A percentile compares a stretch with the other conserved stretches of the same genome.
Evolutionary conservation across 2,797 vertebrate genomes (phyloP).

Genomic region (Myotis pilosus): DNA sequence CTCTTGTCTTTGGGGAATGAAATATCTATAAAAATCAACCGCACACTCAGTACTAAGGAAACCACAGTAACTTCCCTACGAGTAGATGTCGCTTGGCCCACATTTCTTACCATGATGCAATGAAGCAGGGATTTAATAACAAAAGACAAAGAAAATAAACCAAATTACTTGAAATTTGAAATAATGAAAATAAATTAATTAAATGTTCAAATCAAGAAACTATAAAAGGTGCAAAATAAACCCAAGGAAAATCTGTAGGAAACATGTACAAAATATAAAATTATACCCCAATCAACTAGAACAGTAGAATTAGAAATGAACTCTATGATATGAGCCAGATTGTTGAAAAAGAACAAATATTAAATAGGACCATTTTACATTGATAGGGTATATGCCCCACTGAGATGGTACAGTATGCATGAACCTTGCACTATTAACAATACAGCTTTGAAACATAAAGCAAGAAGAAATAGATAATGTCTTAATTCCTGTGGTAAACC

Average conservation of each 20-base stretch:
- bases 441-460: background rate
- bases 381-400: background rate
- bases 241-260: background rate
- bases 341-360: background rate
- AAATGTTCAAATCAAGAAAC: slow-evolving; percentile 6
- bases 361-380: background rate
- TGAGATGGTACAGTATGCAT: background rate
- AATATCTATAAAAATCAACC: background rate
- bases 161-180: background rate
- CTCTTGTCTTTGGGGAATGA: background rate
- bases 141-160: background rate
- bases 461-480: background rate
- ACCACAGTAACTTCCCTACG: background rate
- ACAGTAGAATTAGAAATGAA: background rate
- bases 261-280: slow-evolving; percentile 30
- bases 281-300: background rate
- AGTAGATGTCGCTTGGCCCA: background rate
- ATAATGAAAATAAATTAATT: slow-evolving; percentile 13
- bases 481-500: background rate
- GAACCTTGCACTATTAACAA: background rate
- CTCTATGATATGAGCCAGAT: background rate
- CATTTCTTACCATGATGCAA: background rate
- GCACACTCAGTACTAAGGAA: background rate
- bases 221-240: background rate
- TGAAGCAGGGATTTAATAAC: background rate